Evolutionary conservation across 1,140 invertebrate genomes (phyloP).

Genomic region (Bombus superbus): DNA sequence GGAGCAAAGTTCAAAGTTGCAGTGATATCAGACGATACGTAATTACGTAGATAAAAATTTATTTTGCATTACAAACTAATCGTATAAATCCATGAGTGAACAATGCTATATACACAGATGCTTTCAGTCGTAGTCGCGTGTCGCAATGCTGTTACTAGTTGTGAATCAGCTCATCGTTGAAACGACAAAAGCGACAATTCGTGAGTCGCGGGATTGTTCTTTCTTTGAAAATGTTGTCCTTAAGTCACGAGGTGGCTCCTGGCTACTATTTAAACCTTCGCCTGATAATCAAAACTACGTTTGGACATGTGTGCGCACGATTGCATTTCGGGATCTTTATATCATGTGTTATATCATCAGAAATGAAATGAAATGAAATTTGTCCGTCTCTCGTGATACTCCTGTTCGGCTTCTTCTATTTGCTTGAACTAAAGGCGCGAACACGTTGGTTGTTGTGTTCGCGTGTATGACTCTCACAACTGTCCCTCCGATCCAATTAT

Average conservation of each 20-base stretch:
- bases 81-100: neutral
- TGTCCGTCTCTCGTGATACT: conserved; percentile 14
- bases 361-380: conserved; percentile 8
- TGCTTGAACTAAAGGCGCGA: conserved; percentile 20
- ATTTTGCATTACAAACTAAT: conserved; percentile 20
- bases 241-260: conserved; percentile 15
- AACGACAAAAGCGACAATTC: conserved; percentile 40
- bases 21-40: conserved; percentile 24
- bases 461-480: neutral
- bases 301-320: neutral
- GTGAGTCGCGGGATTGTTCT: conserved; percentile 20
- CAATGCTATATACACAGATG: neutral
- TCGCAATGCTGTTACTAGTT: conserved; percentile 46
- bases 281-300: neutral
- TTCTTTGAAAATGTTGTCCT: conserved; percentile 8
- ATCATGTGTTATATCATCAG: conserved; percentile 8
- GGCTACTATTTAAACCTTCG: conserved; percentile 15
- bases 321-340: neutral
- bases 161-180: conserved; percentile 23
- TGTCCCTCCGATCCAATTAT: conserved; percentile 14
- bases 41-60: conserved; percentile 34
- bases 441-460: neutral
- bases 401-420: neutral
- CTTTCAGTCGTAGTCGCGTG: conserved; percentile 22
- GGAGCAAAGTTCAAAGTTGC: conserved; percentile 35